These are phyloP conservation scores for Penelope pileata DNA, from an alignment of 2,113 vertebrate genomes.

Conservation along the genomic window DNA sequence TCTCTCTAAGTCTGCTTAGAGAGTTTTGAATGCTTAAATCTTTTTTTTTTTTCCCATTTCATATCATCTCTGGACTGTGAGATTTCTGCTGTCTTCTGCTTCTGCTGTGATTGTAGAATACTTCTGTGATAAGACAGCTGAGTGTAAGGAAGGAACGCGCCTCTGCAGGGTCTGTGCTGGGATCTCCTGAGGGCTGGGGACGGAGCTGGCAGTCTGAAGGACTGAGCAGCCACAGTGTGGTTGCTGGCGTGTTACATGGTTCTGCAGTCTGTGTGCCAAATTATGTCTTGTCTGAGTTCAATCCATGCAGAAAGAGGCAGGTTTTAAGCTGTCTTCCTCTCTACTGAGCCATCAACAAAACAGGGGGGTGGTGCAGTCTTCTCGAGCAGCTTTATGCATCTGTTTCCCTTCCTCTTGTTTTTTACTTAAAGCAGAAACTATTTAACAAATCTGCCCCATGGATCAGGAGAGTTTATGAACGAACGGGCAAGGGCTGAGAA, in stretches of 20 bases:
- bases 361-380: not conserved
- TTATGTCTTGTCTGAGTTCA: not conserved
- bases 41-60: not conserved
- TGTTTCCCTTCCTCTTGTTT: not conserved
- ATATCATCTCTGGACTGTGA: not conserved
- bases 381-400: not conserved
- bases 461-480: not conserved
- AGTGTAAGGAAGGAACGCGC: accelerated
- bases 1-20: not conserved
- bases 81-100: not conserved
- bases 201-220: not conserved
- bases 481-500: not conserved
- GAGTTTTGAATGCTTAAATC: not conserved
- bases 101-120: not conserved
- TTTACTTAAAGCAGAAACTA: not conserved
- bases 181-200: not conserved
- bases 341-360: not conserved
- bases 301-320: not conserved
- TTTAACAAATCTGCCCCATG: not conserved
- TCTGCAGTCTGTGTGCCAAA: not conserved
- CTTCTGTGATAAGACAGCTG: accelerated
- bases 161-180: not conserved
- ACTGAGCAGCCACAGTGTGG: accelerated
- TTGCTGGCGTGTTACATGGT: accelerated
- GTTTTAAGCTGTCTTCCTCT: not conserved